Evolutionary conservation across 2,113 vertebrate genomes (phyloP).

Genomic region (Pollachius pollachius): DNA sequence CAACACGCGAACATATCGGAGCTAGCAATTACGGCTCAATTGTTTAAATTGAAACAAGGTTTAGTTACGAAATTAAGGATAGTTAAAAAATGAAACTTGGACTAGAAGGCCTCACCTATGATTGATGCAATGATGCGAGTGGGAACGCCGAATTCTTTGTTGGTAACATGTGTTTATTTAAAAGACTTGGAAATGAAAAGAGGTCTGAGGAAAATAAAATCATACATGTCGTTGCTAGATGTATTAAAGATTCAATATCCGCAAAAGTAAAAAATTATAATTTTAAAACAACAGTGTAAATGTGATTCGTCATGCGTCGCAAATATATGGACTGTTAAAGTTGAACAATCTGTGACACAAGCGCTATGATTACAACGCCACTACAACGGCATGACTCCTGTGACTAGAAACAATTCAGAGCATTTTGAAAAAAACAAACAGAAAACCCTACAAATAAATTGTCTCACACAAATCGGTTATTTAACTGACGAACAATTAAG

Average conservation of each 20-base stretch:
- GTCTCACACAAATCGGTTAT: background rate
- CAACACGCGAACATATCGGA: too few species aligned
- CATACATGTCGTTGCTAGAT: constrained; percentile 53
- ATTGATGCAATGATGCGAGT: constrained; percentile 48
- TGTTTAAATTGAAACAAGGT: too few species aligned
- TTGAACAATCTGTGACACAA: constrained; percentile 30
- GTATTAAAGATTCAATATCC: constrained; percentile 33
- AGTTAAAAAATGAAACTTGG: too few species aligned
- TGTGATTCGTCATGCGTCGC: constrained; percentile 44
- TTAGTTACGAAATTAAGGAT: too few species aligned
- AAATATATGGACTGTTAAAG: constrained; percentile 22
- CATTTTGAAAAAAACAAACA: constrained; percentile 9
- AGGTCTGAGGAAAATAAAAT: constrained; percentile 59
- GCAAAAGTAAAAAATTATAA: constrained; percentile 57
- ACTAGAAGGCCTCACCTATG: too few species aligned
- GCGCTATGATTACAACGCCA: constrained; percentile 20
- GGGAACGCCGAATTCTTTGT: constrained; percentile 39
- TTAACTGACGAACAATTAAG: constrained; percentile 27
- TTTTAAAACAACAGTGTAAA: constrained; percentile 49
- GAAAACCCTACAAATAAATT: constrained; percentile 23
- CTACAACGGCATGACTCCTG: constrained; percentile 9
- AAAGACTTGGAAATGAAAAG: constrained; percentile 67
- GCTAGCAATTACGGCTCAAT: too few species aligned
- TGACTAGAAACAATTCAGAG: constrained; percentile 12
- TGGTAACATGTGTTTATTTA: constrained; percentile 69